Evolutionary conservation across 2,888 invertebrate species (phyloP).

Genomic region (Drosophila ezoana): DNA sequence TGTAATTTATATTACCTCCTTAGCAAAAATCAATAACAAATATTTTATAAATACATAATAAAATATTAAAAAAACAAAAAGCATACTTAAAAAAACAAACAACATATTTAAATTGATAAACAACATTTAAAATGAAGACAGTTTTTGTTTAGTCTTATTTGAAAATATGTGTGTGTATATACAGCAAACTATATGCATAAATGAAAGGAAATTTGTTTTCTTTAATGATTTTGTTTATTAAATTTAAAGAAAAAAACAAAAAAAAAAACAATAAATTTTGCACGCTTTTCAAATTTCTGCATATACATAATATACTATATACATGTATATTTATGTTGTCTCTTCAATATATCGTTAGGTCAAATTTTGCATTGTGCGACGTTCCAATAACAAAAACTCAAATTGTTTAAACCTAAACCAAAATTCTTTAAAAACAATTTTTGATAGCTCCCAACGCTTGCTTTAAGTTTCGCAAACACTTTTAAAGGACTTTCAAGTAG

Average conservation of each 20-base stretch:
- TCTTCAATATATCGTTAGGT: conserved; percentile 39
- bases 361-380: conserved; percentile 19
- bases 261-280: conserved; percentile 32
- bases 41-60: conserved; percentile 36
- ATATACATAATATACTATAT: neutral
- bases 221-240: conserved; percentile 19
- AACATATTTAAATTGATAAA: conserved; percentile 42
- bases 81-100: conserved; percentile 45
- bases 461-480: conserved; percentile 50
- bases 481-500: conserved; percentile 52
- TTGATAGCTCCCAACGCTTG: conserved; percentile 49
- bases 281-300: conserved; percentile 31
- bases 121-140: conserved; percentile 51
- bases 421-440: conserved; percentile 65
- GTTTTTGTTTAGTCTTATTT: conserved; percentile 65
- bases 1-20: conserved; percentile 83
- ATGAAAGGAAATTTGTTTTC: conserved; percentile 22
- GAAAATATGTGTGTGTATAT: conserved; percentile 61
- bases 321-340: conserved; percentile 12
- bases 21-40: conserved; percentile 80
- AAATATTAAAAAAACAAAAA: conserved; percentile 47
- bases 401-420: conserved; percentile 69
- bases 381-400: conserved; percentile 23
- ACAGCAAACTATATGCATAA: conserved; percentile 56
- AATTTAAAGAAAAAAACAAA: conserved; percentile 33